A percentile compares a stretch with the other conserved stretches of the same genome.
Conservation (phyloP, 1,140 invertebrate genomes). For the Diorhabda carinulata region DNA sequence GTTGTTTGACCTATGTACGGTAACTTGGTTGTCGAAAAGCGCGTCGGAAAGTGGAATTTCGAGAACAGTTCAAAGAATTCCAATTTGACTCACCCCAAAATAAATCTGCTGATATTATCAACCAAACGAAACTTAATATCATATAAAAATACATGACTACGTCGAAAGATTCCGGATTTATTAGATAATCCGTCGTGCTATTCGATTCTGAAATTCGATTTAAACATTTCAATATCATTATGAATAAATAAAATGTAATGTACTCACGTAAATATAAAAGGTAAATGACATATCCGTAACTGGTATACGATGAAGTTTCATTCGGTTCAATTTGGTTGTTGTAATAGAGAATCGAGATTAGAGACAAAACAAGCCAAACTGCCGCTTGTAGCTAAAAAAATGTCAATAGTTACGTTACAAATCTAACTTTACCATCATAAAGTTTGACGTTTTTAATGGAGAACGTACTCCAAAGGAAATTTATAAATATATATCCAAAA, state of each 20-base stretch:
- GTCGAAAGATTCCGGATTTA: constrained; percentile 8
- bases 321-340: neutral
- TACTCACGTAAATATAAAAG: constrained; percentile 4
- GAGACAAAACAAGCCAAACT: constrained; percentile 1
- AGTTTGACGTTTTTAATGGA: too few relatives aligned
- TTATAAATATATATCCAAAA: too few relatives aligned
- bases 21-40: too few relatives aligned
- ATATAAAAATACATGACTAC: constrained; percentile 14
- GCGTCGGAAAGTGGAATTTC: too few relatives aligned
- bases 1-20: too few relatives aligned
- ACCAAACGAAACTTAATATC: constrained; percentile 11
- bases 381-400: constrained; percentile 16
- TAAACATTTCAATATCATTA: neutral
- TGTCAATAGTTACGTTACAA: too few relatives aligned
- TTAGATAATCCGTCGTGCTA: neutral
- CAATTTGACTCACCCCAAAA: constrained; percentile 8
- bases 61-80: too few relatives aligned
- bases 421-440: too few relatives aligned
- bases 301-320: neutral
- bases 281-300: constrained; percentile 7
- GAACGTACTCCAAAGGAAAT: too few relatives aligned
- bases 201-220: neutral
- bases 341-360: constrained; percentile 10
- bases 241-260: neutral
- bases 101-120: neutral